A percentile compares a stretch with the other conserved stretches of the same genome.
Evolutionary conservation across 1,140 invertebrate genomes (phyloP).

Genomic region (Atta texana): DNA sequence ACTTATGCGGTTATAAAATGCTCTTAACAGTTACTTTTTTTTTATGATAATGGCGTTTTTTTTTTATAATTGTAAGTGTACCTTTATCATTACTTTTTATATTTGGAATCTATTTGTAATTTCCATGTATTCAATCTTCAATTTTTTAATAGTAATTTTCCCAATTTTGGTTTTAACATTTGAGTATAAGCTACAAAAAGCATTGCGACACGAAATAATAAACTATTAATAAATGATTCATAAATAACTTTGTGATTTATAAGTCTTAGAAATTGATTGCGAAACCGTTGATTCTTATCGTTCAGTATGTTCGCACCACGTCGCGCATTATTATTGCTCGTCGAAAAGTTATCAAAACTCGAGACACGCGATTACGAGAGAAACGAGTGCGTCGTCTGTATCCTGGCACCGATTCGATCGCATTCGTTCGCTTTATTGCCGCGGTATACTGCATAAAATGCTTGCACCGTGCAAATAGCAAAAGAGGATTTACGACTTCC

Average conservation of each 20-base stretch:
- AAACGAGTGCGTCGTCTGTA: constrained; percentile 13
- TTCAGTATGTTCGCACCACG: neutral
- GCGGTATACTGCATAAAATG: constrained; percentile 45
- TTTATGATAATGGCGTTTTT: too few species aligned
- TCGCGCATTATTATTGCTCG: constrained; percentile 3
- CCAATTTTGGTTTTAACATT: neutral
- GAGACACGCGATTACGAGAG: constrained; percentile 15
- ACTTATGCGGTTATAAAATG: too few species aligned
- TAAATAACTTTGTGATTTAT: neutral
- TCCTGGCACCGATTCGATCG: constrained; percentile 49
- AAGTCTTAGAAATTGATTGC: neutral
- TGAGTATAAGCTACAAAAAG: neutral
- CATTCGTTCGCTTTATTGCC: constrained; percentile 53
- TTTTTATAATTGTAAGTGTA: too few species aligned
- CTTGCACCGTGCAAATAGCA: constrained; percentile 59
- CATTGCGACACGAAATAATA: neutral
- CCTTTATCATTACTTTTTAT: too few species aligned
- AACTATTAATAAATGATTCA: neutral
- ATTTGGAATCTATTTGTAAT: too few species aligned
- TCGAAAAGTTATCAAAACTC: constrained; percentile 35
- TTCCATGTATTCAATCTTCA: too few species aligned
- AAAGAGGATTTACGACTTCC: constrained; percentile 75
- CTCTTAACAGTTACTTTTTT: too few species aligned
- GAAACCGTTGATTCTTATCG: constrained; percentile 13
- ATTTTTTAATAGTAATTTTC: too few species aligned